Conservation (phyloP, 2,797 vertebrate species). For the Acanthopagrus latus region DNA sequence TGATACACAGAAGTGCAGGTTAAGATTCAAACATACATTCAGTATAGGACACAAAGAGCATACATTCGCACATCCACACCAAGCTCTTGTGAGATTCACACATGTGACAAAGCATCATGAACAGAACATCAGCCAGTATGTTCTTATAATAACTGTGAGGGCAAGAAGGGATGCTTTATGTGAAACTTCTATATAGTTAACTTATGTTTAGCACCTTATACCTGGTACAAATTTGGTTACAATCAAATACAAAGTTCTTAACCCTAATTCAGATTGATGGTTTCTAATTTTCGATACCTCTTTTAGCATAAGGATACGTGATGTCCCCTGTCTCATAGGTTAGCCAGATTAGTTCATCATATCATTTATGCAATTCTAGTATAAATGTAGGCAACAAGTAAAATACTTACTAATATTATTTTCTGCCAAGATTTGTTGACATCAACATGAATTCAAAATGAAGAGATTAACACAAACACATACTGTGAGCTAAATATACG, state of each 20-base stretch:
- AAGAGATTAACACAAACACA: not conserved
- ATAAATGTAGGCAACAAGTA: not conserved
- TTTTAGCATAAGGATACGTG: not conserved
- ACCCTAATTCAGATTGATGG: not conserved
- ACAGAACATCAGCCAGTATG: slow-evolving; percentile 6
- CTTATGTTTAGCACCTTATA: not conserved
- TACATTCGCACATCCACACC: slow-evolving; percentile 7
- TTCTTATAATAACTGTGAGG: not conserved
- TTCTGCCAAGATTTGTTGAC: too few relatives aligned
- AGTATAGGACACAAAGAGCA: not conserved
- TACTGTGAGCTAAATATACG: not conserved
- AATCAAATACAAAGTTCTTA: not conserved
- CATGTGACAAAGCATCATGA: not conserved
- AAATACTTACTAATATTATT: not conserved
- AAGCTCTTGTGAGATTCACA: slow-evolving; percentile 30
- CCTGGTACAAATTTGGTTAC: not conserved
- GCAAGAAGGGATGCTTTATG: not conserved
- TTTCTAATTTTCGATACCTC: too few relatives aligned
- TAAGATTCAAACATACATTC: not conserved
- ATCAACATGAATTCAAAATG: not conserved
- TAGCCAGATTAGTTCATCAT: not conserved
- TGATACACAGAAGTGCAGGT: not conserved
- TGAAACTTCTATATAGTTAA: not conserved
- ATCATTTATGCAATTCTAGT: not conserved
- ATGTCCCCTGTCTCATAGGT: not conserved